phyloP scores from a whole-genome alignment of 2,888 invertebrate genomes.

The Orthosia gracilis region DNA sequence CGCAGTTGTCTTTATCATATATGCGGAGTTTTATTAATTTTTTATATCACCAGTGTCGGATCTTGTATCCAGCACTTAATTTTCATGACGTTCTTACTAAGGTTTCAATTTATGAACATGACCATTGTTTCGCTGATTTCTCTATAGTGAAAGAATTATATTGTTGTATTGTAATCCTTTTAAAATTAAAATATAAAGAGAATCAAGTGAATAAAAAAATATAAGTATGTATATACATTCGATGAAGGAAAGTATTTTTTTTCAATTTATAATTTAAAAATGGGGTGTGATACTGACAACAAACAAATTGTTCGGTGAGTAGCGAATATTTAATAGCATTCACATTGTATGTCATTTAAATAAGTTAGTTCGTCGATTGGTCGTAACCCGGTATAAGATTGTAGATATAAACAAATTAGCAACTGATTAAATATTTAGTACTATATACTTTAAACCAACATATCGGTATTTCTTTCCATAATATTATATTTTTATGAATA shows the following conservation, averaged over 20 bases:
- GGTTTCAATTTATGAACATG: conserved; percentile 63
- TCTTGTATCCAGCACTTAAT: conserved; percentile 75
- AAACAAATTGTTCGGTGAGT: neutral
- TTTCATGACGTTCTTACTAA: conserved; percentile 64
- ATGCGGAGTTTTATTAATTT: conserved; percentile 71
- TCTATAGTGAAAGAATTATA: conserved; percentile 3
- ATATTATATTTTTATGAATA: neutral
- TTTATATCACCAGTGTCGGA: conserved; percentile 71
- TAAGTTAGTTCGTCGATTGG: neutral
- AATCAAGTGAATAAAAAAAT: neutral
- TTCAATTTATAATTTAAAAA: neutral
- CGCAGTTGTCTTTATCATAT: conserved; percentile 76
- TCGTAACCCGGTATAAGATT: neutral
- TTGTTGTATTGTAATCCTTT: conserved; percentile 2
- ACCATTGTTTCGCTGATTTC: conserved; percentile 52
- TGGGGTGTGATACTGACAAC: neutral
- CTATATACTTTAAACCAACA: no score
- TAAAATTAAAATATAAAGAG: neutral
- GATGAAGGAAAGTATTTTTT: neutral
- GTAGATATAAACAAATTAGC: neutral
- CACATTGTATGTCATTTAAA: neutral
- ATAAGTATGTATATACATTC: no score
- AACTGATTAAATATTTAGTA: neutral
- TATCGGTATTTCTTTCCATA: neutral
- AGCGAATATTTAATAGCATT: neutral